Conservation (phyloP, 2,797 vertebrate genomes). For the Falco berigora region DNA sequence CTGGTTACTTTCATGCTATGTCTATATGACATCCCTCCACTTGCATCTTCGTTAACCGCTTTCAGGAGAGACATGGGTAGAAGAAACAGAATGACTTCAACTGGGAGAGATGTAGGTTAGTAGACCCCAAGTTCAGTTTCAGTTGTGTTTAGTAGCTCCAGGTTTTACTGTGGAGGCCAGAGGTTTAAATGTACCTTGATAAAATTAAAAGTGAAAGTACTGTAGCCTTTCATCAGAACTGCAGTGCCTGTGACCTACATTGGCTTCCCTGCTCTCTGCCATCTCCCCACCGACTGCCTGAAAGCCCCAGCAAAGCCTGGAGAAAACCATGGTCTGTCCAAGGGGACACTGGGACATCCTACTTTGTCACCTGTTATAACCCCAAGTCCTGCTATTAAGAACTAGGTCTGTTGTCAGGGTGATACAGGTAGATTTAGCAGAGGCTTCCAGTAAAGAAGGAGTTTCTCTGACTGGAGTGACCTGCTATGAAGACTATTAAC, state of each 20-base stretch:
- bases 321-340: not conserved
- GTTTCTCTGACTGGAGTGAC: not conserved
- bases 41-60: not conserved
- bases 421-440: not conserved
- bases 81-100: not conserved
- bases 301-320: not conserved
- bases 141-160: constrained; percentile 8
- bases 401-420: not conserved
- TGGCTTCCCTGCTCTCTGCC: not conserved
- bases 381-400: not conserved
- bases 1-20: not conserved
- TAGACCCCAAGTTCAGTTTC: constrained; percentile 12
- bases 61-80: not conserved
- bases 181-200: not conserved
- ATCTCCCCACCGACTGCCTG: not conserved
- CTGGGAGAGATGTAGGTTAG: not conserved
- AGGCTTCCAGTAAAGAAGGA: not conserved
- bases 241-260: not conserved
- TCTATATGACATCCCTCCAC: not conserved
- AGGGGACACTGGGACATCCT: not conserved
- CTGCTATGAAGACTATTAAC: not conserved
- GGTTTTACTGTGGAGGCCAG: not conserved
- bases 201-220: constrained; percentile 38
- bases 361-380: not conserved
- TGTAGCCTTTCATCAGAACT: constrained; percentile 4